Evolutionary conservation across 1,140 invertebrate species (phyloP).

Genomic region (Trachelipus rathkii): DNA sequence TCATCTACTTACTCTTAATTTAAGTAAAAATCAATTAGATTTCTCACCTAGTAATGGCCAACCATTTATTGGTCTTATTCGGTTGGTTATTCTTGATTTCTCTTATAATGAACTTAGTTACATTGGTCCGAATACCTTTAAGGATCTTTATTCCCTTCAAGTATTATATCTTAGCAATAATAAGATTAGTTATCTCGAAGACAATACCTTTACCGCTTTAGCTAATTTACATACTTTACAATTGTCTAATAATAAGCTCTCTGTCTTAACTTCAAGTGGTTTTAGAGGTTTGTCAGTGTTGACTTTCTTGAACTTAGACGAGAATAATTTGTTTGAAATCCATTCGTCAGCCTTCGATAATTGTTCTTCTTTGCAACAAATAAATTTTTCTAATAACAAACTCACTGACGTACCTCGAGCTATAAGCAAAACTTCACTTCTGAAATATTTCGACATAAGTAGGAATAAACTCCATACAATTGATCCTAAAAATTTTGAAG

Average conservation of each 20-base stretch:
- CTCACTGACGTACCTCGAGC: conserved; percentile 76
- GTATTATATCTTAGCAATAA: conserved; percentile 78
- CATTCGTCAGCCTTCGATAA: conserved; percentile 75
- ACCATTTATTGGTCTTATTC: conserved; percentile 75
- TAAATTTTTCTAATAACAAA: conserved; percentile 84
- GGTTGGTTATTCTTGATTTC: conserved; percentile 73
- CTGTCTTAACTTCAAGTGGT: no score
- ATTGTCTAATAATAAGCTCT: no score
- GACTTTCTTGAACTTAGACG: conserved; percentile 70
- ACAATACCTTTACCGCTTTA: conserved; percentile 49
- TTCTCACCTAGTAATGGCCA: conserved; percentile 59
- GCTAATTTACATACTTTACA: conserved; percentile 69
- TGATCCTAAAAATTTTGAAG: no score
- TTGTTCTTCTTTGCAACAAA: conserved; percentile 74
- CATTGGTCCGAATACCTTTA: conserved; percentile 71
- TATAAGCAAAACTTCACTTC: no score
- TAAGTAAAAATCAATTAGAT: conserved; percentile 26
- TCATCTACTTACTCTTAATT: no score
- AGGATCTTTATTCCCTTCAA: conserved; percentile 74
- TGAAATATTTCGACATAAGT: no score
- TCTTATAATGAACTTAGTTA: conserved; percentile 73
- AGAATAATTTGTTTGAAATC: conserved; percentile 62
- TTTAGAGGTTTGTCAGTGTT: no score
- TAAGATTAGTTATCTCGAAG: conserved; percentile 66
- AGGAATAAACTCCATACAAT: no score